phyloP scores from a whole-genome alignment of 2,797 vertebrate genomes.

The Leucoraja ocellata region DNA sequence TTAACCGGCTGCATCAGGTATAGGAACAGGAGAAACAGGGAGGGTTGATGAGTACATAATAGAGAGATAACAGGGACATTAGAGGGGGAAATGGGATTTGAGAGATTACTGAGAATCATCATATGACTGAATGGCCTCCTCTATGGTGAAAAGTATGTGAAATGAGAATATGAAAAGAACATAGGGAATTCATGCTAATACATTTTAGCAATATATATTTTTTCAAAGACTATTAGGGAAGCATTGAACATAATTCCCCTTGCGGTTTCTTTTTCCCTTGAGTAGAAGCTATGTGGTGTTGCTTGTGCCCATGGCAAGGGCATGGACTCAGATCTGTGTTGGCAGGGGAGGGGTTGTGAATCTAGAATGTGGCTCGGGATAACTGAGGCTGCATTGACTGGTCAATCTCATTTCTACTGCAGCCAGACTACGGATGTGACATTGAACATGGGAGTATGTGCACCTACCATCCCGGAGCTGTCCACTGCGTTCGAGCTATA shows the following conservation, averaged over 20 bases:
- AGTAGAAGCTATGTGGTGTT: not conserved
- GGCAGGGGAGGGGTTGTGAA: not conserved
- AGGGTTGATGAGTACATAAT: too few relatives aligned
- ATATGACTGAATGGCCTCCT: too few relatives aligned
- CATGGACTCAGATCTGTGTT: not conserved
- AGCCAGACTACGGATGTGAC: slow-evolving; percentile 89
- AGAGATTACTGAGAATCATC: too few relatives aligned
- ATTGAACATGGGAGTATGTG: slow-evolving; percentile 77
- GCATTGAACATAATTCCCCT: not conserved
- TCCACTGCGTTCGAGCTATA: slow-evolving; percentile 84
- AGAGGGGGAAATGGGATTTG: too few relatives aligned
- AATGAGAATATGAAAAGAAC: not conserved
- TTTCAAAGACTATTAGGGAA: not conserved
- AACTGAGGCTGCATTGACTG: not conserved
- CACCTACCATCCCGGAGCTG: slow-evolving; percentile 82
- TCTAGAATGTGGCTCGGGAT: not conserved
- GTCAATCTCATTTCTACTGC: slow-evolving; percentile 40
- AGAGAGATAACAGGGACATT: too few relatives aligned
- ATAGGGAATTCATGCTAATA: not conserved
- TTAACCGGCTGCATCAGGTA: too few relatives aligned
- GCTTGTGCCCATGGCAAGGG: not conserved
- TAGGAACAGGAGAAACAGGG: too few relatives aligned
- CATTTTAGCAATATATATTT: not conserved
- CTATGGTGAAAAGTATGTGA: too few relatives aligned
- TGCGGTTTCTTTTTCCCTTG: not conserved